Percentiles rank a stretch among this genome's conserved stretches.
phyloP scores from a whole-genome alignment of 2,113 vertebrate species.

The Eurystomus gularis region DNA sequence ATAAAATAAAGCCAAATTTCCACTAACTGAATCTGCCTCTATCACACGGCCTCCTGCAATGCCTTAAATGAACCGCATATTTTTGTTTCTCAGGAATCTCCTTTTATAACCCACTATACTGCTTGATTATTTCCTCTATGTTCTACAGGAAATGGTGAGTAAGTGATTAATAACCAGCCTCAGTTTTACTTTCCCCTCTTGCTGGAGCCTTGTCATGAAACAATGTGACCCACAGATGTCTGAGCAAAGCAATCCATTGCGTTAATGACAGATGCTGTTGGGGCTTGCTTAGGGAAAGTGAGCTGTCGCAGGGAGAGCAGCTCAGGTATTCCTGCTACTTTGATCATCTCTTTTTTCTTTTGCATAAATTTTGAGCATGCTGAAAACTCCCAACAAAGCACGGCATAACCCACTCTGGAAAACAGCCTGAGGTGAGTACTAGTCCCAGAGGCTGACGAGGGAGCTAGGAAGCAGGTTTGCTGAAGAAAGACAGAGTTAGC shows the following conservation, averaged over 20 bases:
- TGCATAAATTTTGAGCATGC: slow-evolving; percentile 25
- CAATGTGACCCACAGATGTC: slow-evolving; percentile 76
- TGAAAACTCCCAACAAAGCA: slow-evolving; percentile 20
- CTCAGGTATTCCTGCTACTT: slow-evolving; percentile 60
- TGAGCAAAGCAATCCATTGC: slow-evolving; percentile 66
- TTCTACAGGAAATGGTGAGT: slow-evolving; percentile 66
- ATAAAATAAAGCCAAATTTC: slow-evolving; percentile 57
- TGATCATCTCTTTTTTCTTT: slow-evolving; percentile 37
- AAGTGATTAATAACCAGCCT: slow-evolving; percentile 77
- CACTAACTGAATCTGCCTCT: background rate
- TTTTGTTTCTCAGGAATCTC: slow-evolving; percentile 61
- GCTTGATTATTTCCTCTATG: slow-evolving; percentile 58
- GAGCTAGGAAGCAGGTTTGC: background rate
- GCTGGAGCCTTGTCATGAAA: slow-evolving; percentile 62
- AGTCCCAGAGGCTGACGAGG: background rate
- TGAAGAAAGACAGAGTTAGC: background rate
- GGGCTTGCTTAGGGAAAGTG: slow-evolving; percentile 55
- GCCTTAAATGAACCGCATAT: slow-evolving; percentile 51
- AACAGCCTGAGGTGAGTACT: background rate
- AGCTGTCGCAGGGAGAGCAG: slow-evolving; percentile 46
- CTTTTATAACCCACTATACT: slow-evolving; percentile 53
- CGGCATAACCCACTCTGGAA: background rate
- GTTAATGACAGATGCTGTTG: slow-evolving; percentile 62
- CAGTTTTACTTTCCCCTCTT: slow-evolving; percentile 71
- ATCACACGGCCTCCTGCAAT: slow-evolving; percentile 7